A percentile compares a stretch with the other conserved stretches of the same genome.
Evolutionary conservation across 2,888 invertebrate species (phyloP).

Genomic region (Tachina fera): DNA sequence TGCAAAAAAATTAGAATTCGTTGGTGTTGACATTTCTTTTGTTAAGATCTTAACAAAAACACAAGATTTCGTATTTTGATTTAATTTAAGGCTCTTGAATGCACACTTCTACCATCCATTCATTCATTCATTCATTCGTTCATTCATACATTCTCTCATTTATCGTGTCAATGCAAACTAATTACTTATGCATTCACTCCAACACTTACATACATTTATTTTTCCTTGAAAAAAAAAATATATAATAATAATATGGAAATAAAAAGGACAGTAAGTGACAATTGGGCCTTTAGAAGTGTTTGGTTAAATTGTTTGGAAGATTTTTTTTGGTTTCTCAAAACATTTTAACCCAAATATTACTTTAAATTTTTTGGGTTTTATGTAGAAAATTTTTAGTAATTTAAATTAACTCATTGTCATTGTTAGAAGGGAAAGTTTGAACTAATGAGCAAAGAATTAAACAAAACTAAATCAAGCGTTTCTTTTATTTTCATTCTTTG

Average conservation of each 20-base stretch:
- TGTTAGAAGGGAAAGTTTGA: neutral
- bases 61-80: conserved; percentile 75
- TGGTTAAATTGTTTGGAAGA: conserved; percentile 49
- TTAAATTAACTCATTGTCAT: conserved; percentile 11
- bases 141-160: conserved; percentile 14
- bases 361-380: conserved; percentile 15
- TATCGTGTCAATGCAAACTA: conserved; percentile 54
- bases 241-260: neutral
- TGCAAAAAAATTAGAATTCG: conserved; percentile 35
- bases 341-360: conserved; percentile 39
- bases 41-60: conserved; percentile 58
- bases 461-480: no score
- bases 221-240: neutral
- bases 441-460: no score
- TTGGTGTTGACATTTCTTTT: conserved; percentile 70
- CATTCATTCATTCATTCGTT: neutral
- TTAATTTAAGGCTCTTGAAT: conserved; percentile 80
- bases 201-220: conserved; percentile 23
- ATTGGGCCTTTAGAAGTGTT: conserved; percentile 39
- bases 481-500: no score
- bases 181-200: conserved; percentile 69
- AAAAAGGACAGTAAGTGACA: conserved; percentile 33
- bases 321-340: neutral
- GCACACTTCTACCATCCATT: no score
- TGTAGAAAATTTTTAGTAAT: conserved; percentile 42